Conservation (phyloP, 1,140 invertebrate species). For the Sycobia sp. region DNA sequence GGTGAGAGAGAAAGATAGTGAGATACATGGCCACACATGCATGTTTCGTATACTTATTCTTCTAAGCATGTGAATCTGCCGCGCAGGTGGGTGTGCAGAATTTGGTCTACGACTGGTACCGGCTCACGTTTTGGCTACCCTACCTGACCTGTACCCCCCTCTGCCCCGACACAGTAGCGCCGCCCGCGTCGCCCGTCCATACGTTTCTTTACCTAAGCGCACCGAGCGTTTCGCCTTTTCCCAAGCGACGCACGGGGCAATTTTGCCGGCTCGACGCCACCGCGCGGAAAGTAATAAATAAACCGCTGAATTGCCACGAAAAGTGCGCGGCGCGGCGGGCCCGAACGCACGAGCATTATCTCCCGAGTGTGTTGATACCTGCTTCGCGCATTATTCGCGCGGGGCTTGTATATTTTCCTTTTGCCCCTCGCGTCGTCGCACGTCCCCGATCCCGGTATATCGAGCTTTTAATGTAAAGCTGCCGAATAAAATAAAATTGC, state of each 20-base stretch:
- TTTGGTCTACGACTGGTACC: background rate
- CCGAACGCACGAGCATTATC: conserved; percentile 8
- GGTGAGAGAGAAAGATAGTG: no score
- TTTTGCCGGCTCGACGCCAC: background rate
- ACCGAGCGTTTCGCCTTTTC: background rate
- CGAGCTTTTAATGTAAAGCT: no score
- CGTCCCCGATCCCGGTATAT: no score
- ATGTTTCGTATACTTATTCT: background rate
- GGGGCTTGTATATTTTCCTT: no score
- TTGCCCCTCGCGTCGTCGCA: no score
- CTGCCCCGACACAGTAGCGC: background rate
- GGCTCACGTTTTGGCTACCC: background rate
- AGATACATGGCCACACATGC: background rate
- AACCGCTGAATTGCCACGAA: background rate
- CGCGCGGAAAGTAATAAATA: conserved; percentile 18
- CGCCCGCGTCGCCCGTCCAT: no score
- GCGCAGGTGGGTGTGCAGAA: background rate
- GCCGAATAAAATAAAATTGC: no score
- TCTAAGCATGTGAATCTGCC: background rate
- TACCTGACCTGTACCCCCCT: background rate
- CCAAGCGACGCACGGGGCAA: background rate
- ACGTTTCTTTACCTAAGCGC: background rate
- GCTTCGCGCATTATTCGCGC: background rate
- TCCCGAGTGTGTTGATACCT: background rate
- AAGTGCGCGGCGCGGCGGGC: background rate